Conservation (phyloP, 2,113 vertebrate species). For the Felis chaus region DNA sequence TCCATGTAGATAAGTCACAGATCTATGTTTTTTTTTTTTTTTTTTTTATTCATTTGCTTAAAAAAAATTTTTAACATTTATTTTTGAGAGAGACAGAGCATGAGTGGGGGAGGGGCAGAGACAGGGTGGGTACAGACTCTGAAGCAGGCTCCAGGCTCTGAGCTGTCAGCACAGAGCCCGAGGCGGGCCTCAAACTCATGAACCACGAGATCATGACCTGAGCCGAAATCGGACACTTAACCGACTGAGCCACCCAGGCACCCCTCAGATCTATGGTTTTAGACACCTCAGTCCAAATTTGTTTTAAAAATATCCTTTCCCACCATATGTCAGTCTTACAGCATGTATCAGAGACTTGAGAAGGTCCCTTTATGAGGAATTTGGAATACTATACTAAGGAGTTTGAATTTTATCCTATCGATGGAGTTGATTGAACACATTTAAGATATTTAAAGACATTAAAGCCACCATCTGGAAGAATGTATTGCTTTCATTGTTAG, state of each 20-base stretch:
- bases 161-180: too few relatives aligned
- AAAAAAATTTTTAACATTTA: too few relatives aligned
- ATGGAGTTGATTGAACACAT: neutral
- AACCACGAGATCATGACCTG: too few relatives aligned
- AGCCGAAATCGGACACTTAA: too few relatives aligned
- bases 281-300: neutral
- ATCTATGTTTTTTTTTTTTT: too few relatives aligned
- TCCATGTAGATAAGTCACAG: neutral
- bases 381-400: neutral
- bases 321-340: neutral
- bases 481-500: neutral
- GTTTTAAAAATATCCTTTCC: conserved; percentile 1
- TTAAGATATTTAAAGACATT: neutral
- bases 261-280: neutral
- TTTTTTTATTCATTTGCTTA: too few relatives aligned
- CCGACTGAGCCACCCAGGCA: too few relatives aligned
- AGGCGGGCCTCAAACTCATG: too few relatives aligned
- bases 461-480: neutral
- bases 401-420: neutral
- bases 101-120: too few relatives aligned
- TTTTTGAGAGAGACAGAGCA: too few relatives aligned
- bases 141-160: too few relatives aligned
- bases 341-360: neutral
- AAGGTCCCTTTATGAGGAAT: neutral
- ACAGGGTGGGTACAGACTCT: too few relatives aligned